A percentile compares a stretch with the other conserved stretches of the same genome.
These are phyloP conservation scores for Ceratothoa steindachneri DNA, from an alignment of 2,888 invertebrate species.

Conservation along the genomic window DNA sequence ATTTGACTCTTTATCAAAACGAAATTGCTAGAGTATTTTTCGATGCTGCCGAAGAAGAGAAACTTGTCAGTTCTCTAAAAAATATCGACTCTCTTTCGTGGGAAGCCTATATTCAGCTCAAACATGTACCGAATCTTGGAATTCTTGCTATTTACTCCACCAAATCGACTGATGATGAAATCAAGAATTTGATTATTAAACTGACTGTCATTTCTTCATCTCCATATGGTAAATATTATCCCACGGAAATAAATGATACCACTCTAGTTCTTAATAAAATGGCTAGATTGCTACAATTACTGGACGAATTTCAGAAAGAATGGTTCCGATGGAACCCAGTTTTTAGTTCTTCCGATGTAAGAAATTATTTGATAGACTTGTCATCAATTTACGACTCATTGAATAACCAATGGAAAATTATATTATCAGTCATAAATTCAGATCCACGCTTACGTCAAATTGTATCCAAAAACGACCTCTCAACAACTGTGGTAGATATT, in stretches of 20 bases:
- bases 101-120: not conserved
- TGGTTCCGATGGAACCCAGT: conserved; percentile 33
- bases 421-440: conserved; percentile 12
- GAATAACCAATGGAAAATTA: conserved; percentile 20
- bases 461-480: not conserved
- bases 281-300: not conserved
- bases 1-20: conserved; percentile 29
- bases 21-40: conserved; percentile 32
- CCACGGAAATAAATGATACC: not conserved
- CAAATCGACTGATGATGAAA: not conserved
- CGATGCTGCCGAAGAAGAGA: conserved; percentile 31
- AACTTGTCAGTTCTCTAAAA: conserved; percentile 22
- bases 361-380: conserved; percentile 22
- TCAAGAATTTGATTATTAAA: not conserved
- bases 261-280: not conserved
- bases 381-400: conserved; percentile 30
- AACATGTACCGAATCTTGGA: not conserved
- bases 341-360: conserved; percentile 36
- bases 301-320: conserved; percentile 23
- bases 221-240: not conserved
- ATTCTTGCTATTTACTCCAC: not conserved
- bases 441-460: conserved; percentile 19
- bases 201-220: not conserved
- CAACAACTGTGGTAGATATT: not conserved
- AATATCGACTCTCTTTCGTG: conserved; percentile 20